Conservation (phyloP, 2,797 vertebrate species). For the Pristis pectinata region DNA sequence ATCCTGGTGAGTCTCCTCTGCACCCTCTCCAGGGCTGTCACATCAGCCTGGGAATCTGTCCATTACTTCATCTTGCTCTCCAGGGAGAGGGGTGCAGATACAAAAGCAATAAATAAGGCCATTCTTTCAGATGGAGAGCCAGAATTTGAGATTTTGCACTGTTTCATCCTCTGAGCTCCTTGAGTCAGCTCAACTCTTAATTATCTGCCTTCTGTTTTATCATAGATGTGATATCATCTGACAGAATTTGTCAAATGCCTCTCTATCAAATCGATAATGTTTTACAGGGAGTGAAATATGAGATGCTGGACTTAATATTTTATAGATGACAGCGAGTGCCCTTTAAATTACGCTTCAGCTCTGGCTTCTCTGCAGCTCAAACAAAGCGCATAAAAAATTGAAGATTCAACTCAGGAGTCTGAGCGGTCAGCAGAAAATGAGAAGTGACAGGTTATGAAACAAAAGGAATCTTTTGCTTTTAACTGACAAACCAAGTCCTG, state of each 20-base stretch:
- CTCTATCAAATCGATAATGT: neutral
- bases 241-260: neutral
- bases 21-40: too few relatives aligned
- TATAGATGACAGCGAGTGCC: neutral
- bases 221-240: neutral
- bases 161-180: neutral
- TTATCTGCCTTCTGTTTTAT: neutral
- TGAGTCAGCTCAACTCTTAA: neutral
- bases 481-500: neutral
- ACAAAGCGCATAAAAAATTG: conserved; percentile 1
- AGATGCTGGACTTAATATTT: neutral
- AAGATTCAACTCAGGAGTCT: neutral
- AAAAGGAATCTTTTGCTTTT: conserved; percentile 19
- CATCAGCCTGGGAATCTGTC: neutral
- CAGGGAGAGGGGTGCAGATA: neutral
- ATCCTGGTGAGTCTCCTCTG: too few relatives aligned
- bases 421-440: neutral
- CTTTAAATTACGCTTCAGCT: neutral
- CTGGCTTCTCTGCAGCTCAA: neutral
- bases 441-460: conserved; percentile 33
- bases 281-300: neutral
- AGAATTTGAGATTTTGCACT: neutral
- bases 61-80: too few relatives aligned
- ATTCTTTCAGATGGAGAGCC: neutral
- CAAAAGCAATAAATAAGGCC: neutral